Evolutionary conservation across 2,113 vertebrate species (phyloP), one percentile per base, ranked within the genome.

Genomic region (Jacana jacana): DNA sequence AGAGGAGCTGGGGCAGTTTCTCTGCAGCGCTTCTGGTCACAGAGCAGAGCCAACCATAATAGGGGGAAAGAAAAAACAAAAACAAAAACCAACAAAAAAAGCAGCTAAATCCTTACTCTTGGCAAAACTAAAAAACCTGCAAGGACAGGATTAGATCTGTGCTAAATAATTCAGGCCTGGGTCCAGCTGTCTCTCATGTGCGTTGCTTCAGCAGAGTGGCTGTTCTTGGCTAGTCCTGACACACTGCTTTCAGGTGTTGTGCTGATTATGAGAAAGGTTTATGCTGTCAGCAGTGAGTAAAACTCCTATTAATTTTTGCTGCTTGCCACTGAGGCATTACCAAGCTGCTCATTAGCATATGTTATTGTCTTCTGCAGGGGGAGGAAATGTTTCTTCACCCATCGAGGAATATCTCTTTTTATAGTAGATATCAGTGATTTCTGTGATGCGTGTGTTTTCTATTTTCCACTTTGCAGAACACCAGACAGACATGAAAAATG

Each of bases 81-180:
- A 40, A 40, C 27, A 9, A 28, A 28, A 28, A 23, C 46, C n/a
- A n/a, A n/a, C n/a, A 12, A 58, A 18, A 12, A 52, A 18, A 1
- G 3, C 22, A 72, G n/a, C 9, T 37, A 72, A 86, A 4, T 10
- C 18, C 28, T 77, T 71, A 61, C 8, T 91, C 64, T 88, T 89
- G 94, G 71, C 79, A 83, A 91, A 92, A 65, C 16, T 72, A 30
- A 61, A 75, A 80, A 93, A 60, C 64, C 46, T 95, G 52, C 81
- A 92, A 89, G 66, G 85, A 82, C 71, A 68, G 94, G 89, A 94
- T 89, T 82, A 94, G 52, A 40, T 91, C 44, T 75, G 44, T 85
- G 80, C 48, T 81, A 90, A 86, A 63, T 81, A 86, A 90, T 88
- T 88, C 72, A 83, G 81, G 51, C 60, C 48, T 86, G 61, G 33